Evolutionary conservation across 2,113 vertebrate genomes (phyloP).

Genomic region (Mesocricetus auratus): DNA sequence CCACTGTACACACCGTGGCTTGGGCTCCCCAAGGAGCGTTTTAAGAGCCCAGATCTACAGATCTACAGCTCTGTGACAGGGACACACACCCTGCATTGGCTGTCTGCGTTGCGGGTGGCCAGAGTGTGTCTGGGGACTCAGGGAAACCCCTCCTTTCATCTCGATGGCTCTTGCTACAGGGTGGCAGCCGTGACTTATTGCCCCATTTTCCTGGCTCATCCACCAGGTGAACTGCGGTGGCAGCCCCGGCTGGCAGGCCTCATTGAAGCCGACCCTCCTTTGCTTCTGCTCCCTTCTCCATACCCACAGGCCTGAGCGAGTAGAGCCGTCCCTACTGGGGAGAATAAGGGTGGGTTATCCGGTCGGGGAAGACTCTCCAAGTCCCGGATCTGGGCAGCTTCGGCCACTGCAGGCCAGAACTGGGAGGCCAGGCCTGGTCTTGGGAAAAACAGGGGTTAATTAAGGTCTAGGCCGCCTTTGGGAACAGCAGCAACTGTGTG

Average conservation of each 20-base stretch:
- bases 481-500: neutral
- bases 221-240: neutral
- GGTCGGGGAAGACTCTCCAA: neutral
- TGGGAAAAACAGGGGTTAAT: constrained; percentile 55
- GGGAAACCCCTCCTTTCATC: neutral
- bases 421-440: constrained; percentile 8
- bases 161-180: neutral
- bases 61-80: neutral
- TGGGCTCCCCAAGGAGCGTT: neutral
- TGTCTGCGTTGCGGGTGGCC: constrained; percentile 16
- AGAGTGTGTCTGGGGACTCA: neutral
- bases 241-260: neutral
- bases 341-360: neutral
- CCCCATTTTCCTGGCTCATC: constrained; percentile 47
- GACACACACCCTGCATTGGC: neutral
- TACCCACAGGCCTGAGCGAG: neutral
- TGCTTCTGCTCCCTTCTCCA: neutral
- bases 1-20: neutral
- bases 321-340: neutral
- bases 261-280: neutral
- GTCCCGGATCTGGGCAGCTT: neutral
- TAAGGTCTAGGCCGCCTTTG: constrained; percentile 56
- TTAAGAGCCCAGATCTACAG: neutral
- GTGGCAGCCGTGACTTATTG: constrained; percentile 60
- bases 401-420: neutral